Evolutionary conservation across 1,140 invertebrate genomes (phyloP), one percentile per base, ranked within the genome.

Genomic region (Papilio aristodemus): DNA sequence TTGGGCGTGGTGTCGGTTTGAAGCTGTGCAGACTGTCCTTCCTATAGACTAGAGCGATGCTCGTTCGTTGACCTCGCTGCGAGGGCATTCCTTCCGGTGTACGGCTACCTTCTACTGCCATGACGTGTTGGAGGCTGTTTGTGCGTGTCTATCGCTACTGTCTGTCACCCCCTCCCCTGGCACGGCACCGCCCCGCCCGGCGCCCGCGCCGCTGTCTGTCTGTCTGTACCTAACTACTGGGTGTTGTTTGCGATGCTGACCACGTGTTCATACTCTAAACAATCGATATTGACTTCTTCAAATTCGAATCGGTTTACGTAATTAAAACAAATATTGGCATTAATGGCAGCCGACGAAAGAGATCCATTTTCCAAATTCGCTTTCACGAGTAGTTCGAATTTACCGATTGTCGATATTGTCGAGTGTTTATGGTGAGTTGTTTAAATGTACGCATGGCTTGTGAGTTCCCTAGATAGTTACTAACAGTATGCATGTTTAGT

Each of bases 1-100:
- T 84, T 89, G 87, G 85, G 89, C 85, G 89, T 90, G 89, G 87
- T 90, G 84, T 88, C 87, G 82, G 87, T 89, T 90, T 90, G 80
- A 83, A 83, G 78, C 80, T 89, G 87, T 89, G 85, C 84, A 85
- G 81, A 86, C 81, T 86, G 78, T 85, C 82, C 79, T 88, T 85
- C 80, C 84, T 85, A 85, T 86, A 90, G 85, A 83, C 77, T 90
- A 90, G 82, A 84, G 83, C 84, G 79, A 83, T 81, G 85, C 86
- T 89, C 86, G 83, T 85, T 82, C 77, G 75, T 77, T 85, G 71
- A 78, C 69, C 80, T 80, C 72, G 78, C 70, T 78, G 76, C 76
- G 79, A 76, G 73, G 85, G 68, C 71, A 76, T 83, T 76, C 75
- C 76, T 70, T 72, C 73, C 70, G 69, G 77, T 74, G 78, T 78